Conservation (phyloP, 2,797 vertebrate genomes). For the Aselliscus stoliczkanus region DNA sequence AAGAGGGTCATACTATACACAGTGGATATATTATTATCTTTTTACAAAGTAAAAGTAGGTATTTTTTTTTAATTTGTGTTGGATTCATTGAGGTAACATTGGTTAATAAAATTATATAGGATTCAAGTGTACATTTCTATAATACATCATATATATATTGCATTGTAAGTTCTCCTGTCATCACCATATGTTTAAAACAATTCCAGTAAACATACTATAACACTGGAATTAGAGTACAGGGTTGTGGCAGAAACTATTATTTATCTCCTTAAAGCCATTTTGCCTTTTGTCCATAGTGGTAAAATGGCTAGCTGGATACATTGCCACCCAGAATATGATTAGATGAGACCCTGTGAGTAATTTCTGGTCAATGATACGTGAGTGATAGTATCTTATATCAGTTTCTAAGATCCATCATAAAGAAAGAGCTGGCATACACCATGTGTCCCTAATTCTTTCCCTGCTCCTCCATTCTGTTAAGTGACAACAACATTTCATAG, state of each 20-base stretch:
- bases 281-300: neutral
- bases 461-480: neutral
- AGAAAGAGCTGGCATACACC: neutral
- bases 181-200: neutral
- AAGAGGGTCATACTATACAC: neutral
- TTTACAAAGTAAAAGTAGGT: neutral
- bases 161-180: too few species aligned
- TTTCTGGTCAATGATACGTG: neutral
- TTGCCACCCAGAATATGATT: neutral
- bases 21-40: neutral
- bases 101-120: too few species aligned
- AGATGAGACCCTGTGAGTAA: neutral
- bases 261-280: neutral
- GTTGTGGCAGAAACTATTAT: neutral
- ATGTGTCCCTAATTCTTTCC: neutral
- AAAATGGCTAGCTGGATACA: neutral
- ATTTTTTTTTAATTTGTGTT: too few species aligned
- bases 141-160: too few species aligned
- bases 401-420: neutral
- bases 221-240: neutral
- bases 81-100: too few species aligned
- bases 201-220: neutral
- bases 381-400: neutral
- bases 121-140: too few species aligned
- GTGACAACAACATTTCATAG: neutral